Percentiles rank a stretch among this genome's conserved stretches.
These are phyloP conservation scores for Brassicogethes aeneus DNA, from an alignment of 2,888 invertebrate species.

Conservation along the genomic window DNA sequence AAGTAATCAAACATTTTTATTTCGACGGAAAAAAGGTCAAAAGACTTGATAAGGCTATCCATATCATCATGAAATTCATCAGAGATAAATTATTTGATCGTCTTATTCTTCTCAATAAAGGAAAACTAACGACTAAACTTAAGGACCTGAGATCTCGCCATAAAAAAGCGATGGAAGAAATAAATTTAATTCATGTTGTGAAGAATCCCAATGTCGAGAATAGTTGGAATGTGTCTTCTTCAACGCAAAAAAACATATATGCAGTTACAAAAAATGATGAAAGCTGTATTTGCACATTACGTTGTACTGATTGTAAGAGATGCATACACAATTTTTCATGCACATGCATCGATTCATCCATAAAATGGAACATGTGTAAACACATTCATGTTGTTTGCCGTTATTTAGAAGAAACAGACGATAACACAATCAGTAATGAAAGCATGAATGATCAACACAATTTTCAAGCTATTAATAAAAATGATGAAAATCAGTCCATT, in stretches of 20 bases:
- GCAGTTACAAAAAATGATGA: too few relatives aligned
- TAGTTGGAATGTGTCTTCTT: too few relatives aligned
- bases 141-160: not conserved
- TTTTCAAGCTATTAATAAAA: too few relatives aligned
- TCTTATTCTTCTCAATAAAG: not conserved
- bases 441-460: too few relatives aligned
- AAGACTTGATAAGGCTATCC: not conserved
- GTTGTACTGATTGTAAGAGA: constrained; percentile 1
- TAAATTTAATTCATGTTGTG: not conserved
- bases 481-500: too few relatives aligned
- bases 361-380: not conserved
- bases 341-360: constrained; percentile 4
- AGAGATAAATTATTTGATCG: not conserved
- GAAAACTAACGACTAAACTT: not conserved
- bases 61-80: not conserved
- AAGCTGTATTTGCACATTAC: constrained; percentile 2
- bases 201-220: too few relatives aligned
- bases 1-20: not conserved
- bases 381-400: not conserved
- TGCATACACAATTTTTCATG: not conserved
- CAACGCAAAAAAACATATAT: too few relatives aligned
- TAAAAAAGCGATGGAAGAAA: not conserved
- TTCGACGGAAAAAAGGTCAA: not conserved
- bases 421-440: too few relatives aligned
- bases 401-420: too few relatives aligned